Evolutionary conservation across 2,888 invertebrate species (phyloP), one percentile per base, ranked within the genome.

Genomic region (Hirtodrosophila duncani): DNA sequence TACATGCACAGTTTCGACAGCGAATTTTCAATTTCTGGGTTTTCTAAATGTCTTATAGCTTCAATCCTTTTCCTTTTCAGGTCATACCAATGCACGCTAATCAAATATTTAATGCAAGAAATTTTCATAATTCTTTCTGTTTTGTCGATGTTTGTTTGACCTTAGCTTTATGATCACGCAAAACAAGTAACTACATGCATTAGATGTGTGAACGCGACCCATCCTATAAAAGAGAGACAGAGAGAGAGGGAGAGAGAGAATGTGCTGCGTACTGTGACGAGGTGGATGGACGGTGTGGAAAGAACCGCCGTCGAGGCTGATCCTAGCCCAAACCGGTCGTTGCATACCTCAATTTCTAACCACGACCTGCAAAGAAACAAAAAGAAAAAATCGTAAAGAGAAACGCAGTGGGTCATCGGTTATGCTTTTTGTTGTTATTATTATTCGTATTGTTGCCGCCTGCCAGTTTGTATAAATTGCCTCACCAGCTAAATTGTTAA

Each of bases 331-430:
- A 80, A 80, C 74, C 78, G 74, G 74, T 80, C 72, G 75, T 31
- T 55, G 74, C 74, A 67, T 77, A 75, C 81, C 72, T 77, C 81
- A 72, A 80, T 74, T 80, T 71, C 74, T 69, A 77, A 63, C 80
- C 78, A 80, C 80, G 80, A 74, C 80, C 80, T 80, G 80, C 71
- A 18, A 10, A 50, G 41, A 24, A 57, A 44, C 7, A 38, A 37
- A 50, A 50, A 51, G 42, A 31, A 42, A 48, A 55, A 42, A 60
- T 64, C 53, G 39, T 59, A 67, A 79, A 67, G 63, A 66, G 67
- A 66, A 74, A 71, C 75, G 64, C 82, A 83, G 83, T 78, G 82
- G 78, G 81, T 83, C 83, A 83, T 83, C 80, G 82, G 80, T 79
- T 71, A 79, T 79, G 64, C 59, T 41, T 67, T 67, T 63, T 60